Evolutionary conservation across 2,113 vertebrate species (phyloP), one percentile per base, ranked within the genome.

Genomic region (Ornithorhynchus anatinus): DNA sequence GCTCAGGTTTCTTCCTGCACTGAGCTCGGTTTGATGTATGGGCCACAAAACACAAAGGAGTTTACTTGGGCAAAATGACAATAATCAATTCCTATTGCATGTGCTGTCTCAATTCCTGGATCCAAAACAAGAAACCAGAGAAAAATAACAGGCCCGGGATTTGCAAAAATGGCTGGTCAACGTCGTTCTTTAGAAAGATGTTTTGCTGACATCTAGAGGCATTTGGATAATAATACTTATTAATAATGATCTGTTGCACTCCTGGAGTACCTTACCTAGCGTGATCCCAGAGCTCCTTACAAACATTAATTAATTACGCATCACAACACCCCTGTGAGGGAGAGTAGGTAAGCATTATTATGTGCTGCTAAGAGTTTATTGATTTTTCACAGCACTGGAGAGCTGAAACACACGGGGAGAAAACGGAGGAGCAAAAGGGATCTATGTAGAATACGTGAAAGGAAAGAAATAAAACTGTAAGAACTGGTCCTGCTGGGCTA

Each of bases 131-230:
- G n/a, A n/a, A n/a, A 15, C 27, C 6, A 2, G 5, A 4, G 19
- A 64, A 25, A 31, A 58, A 35, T 37, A 50, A 62, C 14, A 11
- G 59, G 51, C 27, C 32, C 16, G 8, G 22, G 39, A 11, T 65
- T 51, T 60, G 51, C 60, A 47, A 75, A 64, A 67, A 27, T 15
- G 29, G 48, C 72, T 57, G 43, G 22, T 37, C 73, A 85, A 84
- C n/a, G 79, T 84, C 79, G 48, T 64, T 70, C 79, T 84, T 81
- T 87, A 33, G 52, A 85, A 88, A 88, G 83, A 88, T 88, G 86
- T 88, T 88, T 85, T 88, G 81, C 78, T 88, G 86, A 88, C 86
- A 88, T 85, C 86, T 88, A 88, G 86, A 88, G 86, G 86, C 86
- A 85, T 82, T 80, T 84, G 81, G 53, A 83, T 85, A 85, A 77